Evolutionary conservation across 2,797 vertebrate species (phyloP).

Genomic region (Characodon lateralis): DNA sequence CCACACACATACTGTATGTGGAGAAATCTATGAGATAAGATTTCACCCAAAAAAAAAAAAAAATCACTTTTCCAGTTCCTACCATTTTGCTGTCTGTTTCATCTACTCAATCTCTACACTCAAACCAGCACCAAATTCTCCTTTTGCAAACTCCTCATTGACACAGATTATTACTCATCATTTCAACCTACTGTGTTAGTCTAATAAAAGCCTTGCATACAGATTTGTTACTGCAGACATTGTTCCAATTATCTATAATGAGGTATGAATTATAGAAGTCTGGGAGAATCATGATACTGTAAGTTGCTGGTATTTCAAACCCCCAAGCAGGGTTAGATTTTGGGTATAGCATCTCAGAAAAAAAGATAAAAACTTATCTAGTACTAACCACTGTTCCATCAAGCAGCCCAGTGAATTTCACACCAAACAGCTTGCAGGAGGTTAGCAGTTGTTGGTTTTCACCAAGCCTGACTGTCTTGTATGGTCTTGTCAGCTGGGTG

Average conservation of each 20-base stretch:
- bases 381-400: neutral
- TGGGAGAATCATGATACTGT: conserved; percentile 27
- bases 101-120: neutral
- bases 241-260: conserved; percentile 47
- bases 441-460: neutral
- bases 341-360: neutral
- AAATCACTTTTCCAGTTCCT: conserved; percentile 10
- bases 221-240: conserved; percentile 19
- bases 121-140: neutral
- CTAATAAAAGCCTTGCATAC: conserved; percentile 17
- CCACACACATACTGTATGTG: neutral
- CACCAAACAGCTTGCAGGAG: neutral
- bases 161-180: neutral
- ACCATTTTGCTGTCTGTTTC: neutral
- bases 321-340: conserved; percentile 9
- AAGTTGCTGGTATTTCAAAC: conserved; percentile 20
- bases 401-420: neutral
- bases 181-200: neutral
- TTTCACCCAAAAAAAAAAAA: conserved; percentile 19
- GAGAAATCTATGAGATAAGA: conserved; percentile 13
- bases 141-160: neutral
- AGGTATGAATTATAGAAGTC: conserved; percentile 35
- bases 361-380: neutral
- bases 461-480: too few species aligned
- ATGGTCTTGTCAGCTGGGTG: neutral